phyloP scores from a whole-genome alignment of 2,888 invertebrate genomes.

The Nysson spinosus region DNA sequence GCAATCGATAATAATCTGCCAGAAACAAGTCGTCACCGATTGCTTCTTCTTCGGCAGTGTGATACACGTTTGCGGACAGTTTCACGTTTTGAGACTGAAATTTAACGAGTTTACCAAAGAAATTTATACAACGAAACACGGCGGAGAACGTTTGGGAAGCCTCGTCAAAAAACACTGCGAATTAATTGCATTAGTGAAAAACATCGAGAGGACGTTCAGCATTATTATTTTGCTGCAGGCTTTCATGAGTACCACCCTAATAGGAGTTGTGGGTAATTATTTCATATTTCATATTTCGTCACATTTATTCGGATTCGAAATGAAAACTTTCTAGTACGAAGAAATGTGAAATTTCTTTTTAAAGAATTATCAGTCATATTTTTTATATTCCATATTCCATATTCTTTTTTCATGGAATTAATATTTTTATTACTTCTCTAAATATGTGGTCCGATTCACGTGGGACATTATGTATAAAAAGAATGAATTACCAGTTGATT shows the following conservation, averaged over 20 bases:
- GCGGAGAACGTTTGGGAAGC: neutral
- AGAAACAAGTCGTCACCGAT: conserved; percentile 52
- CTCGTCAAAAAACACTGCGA: conserved; percentile 45
- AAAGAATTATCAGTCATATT: too few species aligned
- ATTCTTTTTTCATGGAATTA: too few species aligned
- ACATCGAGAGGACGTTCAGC: conserved; percentile 46
- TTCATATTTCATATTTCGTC: neutral
- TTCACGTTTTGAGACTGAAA: conserved; percentile 57
- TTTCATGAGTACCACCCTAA: conserved; percentile 33
- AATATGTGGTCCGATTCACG: too few species aligned
- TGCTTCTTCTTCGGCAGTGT: conserved; percentile 64
- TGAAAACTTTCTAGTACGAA: too few species aligned
- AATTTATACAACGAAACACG: neutral
- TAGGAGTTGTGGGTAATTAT: conserved; percentile 46
- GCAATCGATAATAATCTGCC: conserved; percentile 5
- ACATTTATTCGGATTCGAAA: too few species aligned
- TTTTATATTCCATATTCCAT: too few species aligned
- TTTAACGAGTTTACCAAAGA: conserved; percentile 4
- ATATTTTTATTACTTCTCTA: too few species aligned
- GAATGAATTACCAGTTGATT: too few species aligned
- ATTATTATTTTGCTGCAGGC: conserved; percentile 51
- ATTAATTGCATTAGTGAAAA: conserved; percentile 39
- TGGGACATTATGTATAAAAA: too few species aligned
- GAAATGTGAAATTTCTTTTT: too few species aligned
- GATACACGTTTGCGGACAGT: conserved; percentile 71